Evolutionary conservation across 2,888 invertebrate genomes (phyloP), one percentile per base, ranked within the genome.

Genomic region (Habrosyne pyritoides): DNA sequence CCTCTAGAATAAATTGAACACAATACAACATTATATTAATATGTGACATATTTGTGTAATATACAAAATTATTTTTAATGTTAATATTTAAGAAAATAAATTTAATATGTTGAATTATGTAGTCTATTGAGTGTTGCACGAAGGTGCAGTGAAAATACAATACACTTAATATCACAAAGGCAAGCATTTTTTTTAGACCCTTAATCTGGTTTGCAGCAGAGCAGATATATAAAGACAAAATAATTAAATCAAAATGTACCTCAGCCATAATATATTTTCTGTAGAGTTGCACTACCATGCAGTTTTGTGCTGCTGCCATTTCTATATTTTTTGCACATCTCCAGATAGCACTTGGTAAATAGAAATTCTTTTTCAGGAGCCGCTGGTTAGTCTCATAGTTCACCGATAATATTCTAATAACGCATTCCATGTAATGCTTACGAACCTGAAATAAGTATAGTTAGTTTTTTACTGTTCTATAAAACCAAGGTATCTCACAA

Each of bases 281-380:
- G 64, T 93, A 93, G 7, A 93, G 66, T 48, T 91, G 86, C 2
- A 84, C 83, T 14, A 90, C 84, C 92, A 93, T 93, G 54, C 89
- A 87, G 18, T 82, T 79, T 55, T 87, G 86, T 4, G 88, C 89
- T 49, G 93, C 93, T 56, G 82, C 77, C 66, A 81, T 82, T 75
- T 93, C 93, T 55, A 93, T 81, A 52, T 73, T 75, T 66, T 89
- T 88, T 28, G 93, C 92, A 71, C 92, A 92, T 69, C 87, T 83
- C 89, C 90, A 89, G 61, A 93, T 91, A 59, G 87, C 90, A 79
- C 89, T 89, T 0, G 93, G 93, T 42, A 91, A 71, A 65, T 89
- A 87, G 26, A 87, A 83, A 55, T 88, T 90, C 59, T 90, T 90
- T 53, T 87, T 86, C 0, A 83, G 56, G 10, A 88, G 79, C 63